Conservation (phyloP, 2,797 vertebrate species). For the Urosaurus nigricauda region DNA sequence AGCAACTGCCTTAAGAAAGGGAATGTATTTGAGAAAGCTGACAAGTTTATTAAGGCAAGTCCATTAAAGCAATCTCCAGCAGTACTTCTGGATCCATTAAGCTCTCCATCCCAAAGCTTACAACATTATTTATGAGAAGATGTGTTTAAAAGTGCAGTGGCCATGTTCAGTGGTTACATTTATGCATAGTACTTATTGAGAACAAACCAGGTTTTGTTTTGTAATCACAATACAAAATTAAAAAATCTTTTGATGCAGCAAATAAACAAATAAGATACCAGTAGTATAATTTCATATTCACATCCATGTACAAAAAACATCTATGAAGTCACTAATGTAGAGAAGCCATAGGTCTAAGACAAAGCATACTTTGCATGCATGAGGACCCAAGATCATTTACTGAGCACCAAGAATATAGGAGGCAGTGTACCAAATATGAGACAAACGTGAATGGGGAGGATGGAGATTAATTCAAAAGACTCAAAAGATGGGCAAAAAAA, state of each 20-base stretch:
- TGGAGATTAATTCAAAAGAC: background rate
- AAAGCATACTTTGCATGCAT: background rate
- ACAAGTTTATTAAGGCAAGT: background rate
- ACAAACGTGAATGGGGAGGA: background rate
- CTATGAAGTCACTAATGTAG: rapidly evolving
- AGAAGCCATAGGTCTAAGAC: background rate
- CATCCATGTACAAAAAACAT: background rate
- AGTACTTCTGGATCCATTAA: background rate
- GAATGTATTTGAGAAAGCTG: background rate
- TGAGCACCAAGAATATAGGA: background rate
- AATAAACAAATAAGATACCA: constrained; percentile 9
- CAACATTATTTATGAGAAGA: background rate
- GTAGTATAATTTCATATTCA: background rate
- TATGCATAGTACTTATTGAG: background rate
- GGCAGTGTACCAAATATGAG: background rate
- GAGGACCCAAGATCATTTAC: background rate
- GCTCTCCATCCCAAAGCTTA: background rate
- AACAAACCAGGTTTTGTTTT: constrained; percentile 10
- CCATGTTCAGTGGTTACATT: background rate
- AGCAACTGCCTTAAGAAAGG: background rate
- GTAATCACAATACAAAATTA: background rate
- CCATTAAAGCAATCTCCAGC: background rate
- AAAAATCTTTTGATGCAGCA: rapidly evolving
- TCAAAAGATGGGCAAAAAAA: background rate
- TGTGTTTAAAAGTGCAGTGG: background rate